A percentile compares a stretch with the other conserved stretches of the same genome.
Conservation (phyloP, 2,888 invertebrate genomes). For the Atherix ibis region DNA sequence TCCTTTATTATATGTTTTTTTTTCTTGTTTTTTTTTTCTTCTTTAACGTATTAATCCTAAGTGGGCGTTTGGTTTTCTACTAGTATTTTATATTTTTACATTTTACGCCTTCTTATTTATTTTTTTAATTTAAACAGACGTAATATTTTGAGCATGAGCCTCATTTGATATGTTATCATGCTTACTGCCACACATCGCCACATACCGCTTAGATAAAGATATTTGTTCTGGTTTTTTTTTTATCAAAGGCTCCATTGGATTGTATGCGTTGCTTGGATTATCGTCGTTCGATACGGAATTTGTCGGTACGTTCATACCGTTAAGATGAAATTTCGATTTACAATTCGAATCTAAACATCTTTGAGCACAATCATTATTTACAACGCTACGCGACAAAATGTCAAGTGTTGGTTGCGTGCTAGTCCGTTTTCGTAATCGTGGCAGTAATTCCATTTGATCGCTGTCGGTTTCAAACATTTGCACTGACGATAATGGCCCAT, state of each 20-base stretch:
- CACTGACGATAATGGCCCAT: slow-evolving; percentile 56
- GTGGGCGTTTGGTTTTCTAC: too few species aligned
- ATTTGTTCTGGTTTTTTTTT: too few species aligned
- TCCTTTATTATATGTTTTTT: too few species aligned
- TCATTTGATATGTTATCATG: too few species aligned
- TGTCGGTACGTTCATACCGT: slow-evolving; percentile 10
- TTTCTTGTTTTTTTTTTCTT: too few species aligned
- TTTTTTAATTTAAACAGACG: too few species aligned
- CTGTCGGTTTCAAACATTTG: slow-evolving; percentile 47
- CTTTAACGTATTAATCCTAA: too few species aligned
- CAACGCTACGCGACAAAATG: slow-evolving; percentile 10
- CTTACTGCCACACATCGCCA: too few species aligned
- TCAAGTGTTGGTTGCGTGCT: slow-evolving; percentile 11
- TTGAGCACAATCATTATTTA: slow-evolving; percentile 12
- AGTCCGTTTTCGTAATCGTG: slow-evolving; percentile 16
- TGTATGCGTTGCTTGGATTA: slow-evolving; percentile 9
- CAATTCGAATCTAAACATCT: slow-evolving; percentile 3
- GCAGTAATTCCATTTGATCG: slow-evolving; percentile 22
- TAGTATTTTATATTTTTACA: too few species aligned
- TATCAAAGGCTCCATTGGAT: slow-evolving; percentile 14
- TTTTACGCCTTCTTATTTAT: too few species aligned
- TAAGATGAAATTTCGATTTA: slow-evolving; percentile 4
- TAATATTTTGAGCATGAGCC: too few species aligned
- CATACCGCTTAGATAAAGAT: too few species aligned
- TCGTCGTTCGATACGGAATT: slow-evolving; percentile 9